A percentile compares a stretch with the other conserved stretches of the same genome.
phyloP scores from a whole-genome alignment of 2,113 vertebrate species.

The Rostratula benghalensis region DNA sequence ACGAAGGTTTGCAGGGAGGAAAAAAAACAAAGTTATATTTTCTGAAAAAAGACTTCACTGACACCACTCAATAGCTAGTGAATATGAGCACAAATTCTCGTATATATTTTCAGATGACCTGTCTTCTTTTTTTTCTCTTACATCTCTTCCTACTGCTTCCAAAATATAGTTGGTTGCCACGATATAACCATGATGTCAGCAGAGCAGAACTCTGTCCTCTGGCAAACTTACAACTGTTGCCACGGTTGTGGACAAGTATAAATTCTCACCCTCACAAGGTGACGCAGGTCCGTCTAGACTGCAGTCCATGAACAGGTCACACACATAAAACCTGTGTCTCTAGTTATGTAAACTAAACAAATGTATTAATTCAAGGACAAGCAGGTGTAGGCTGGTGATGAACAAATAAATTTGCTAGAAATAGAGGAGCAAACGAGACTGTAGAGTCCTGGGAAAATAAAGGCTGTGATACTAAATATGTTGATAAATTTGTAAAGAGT shows the following conservation, averaged over 20 bases:
- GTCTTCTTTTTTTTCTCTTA: background rate
- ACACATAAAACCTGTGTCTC: background rate
- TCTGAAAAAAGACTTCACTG: background rate
- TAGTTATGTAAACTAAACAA: background rate
- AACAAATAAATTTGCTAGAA: background rate
- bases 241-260: background rate
- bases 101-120: background rate
- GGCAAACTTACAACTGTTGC: background rate
- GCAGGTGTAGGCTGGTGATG: background rate
- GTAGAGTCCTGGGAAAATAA: background rate
- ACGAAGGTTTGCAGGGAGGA: background rate
- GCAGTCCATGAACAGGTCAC: background rate
- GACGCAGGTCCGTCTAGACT: background rate
- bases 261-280: background rate
- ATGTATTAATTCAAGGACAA: background rate
- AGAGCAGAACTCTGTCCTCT: background rate
- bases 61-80: background rate
- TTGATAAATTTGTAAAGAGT: background rate
- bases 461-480: background rate
- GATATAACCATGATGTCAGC: background rate
- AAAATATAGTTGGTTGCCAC: background rate
- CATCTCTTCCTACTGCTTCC: background rate
- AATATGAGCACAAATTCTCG: background rate
- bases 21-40: background rate
- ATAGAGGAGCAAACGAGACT: background rate